Conservation (phyloP, 37 sponge, comb jelly and placozoan genomes). For the Theonella swinhoei region DNA sequence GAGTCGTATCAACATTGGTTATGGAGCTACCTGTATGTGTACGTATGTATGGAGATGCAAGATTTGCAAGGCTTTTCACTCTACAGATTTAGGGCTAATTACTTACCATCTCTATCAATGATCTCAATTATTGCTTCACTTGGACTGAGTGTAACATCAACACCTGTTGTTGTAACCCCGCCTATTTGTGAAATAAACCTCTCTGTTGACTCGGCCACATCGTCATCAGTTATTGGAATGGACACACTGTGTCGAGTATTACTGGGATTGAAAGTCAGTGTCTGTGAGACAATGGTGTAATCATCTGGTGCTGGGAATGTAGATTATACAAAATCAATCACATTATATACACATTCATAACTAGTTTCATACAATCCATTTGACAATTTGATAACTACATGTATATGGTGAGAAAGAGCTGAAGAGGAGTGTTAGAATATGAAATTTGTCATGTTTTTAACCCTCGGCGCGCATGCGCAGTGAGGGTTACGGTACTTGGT, state of each 20-base stretch:
- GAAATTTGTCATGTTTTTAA: too few species aligned
- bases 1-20: too few species aligned
- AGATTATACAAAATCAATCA: too few species aligned
- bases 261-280: background rate
- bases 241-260: background rate
- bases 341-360: too few species aligned
- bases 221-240: background rate
- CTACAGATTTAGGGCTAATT: too few species aligned
- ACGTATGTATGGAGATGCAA: too few species aligned
- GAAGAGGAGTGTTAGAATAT: too few species aligned
- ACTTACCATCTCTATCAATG: conserved; percentile 47
- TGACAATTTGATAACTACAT: too few species aligned
- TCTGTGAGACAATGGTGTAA: background rate
- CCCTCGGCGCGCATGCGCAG: background rate
- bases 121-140: background rate
- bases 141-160: background rate
- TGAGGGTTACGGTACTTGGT: background rate
- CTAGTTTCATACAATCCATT: too few species aligned
- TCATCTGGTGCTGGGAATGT: background rate
- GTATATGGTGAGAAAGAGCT: too few species aligned
- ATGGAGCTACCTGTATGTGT: too few species aligned
- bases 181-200: background rate
- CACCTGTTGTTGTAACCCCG: background rate
- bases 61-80: too few species aligned
- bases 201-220: background rate